Conservation (phyloP, 2,113 vertebrate species). For the Camarhynchus parvulus region DNA sequence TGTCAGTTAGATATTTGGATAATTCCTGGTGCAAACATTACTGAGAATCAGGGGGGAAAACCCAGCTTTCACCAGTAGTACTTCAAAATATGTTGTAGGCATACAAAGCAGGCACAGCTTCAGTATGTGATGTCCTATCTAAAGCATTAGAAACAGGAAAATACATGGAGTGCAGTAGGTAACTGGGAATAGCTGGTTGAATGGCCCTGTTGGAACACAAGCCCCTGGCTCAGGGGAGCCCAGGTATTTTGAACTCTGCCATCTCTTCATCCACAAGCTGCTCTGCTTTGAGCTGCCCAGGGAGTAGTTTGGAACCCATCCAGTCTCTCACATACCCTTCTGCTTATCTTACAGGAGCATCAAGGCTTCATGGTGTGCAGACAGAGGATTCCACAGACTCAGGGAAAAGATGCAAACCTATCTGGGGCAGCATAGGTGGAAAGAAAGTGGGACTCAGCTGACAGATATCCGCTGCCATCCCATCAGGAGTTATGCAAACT, state of each 20-base stretch:
- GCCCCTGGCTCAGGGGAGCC: not conserved
- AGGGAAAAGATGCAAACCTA: not conserved
- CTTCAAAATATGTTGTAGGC: not conserved
- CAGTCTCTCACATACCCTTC: not conserved
- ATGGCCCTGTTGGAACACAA: not conserved
- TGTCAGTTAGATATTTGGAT: constrained; percentile 11
- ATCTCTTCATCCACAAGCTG: not conserved
- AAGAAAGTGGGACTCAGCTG: not conserved
- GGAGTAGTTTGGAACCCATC: not conserved
- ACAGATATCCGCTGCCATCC: not conserved
- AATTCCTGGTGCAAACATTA: not conserved
- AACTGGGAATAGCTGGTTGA: not conserved
- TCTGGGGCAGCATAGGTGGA: not conserved
- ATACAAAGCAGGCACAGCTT: not conserved
- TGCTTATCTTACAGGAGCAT: not conserved
- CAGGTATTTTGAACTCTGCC: not conserved
- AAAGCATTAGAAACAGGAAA: not conserved
- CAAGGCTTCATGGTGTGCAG: not conserved
- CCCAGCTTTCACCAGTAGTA: not conserved
- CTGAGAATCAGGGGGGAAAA: not conserved
- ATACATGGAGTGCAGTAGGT: not conserved
- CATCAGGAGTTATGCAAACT: not conserved
- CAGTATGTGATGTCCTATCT: not conserved
- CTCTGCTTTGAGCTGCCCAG: not conserved
- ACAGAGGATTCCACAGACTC: not conserved